Evolutionary conservation across 2,113 vertebrate genomes (phyloP), one percentile per base, ranked within the genome.

Genomic region (Ellobius talpinus): DNA sequence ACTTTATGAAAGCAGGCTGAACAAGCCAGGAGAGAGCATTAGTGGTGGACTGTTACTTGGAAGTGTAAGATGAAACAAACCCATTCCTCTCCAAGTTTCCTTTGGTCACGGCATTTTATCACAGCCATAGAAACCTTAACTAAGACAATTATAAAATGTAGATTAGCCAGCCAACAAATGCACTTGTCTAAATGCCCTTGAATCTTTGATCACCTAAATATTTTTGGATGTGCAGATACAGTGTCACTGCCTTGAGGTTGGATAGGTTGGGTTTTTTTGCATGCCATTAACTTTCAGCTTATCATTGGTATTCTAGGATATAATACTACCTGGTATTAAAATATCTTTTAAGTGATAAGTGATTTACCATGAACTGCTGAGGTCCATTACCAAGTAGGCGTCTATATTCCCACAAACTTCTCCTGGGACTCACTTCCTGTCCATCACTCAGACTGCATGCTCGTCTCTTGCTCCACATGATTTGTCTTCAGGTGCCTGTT

Each of bases 81-180:
- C 16, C 14, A 31, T 63, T 42, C n/a, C 7, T 31, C 26, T 16
- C 58, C 39, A 85, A 45, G n/a, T 85, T 84, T 5, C 14, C 58
- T 85, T 85, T 45, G 14, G 14, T 31, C 39, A 19, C 63, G 14
- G 29, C 81, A 85, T 45, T 65, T 85, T 85, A 31, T 45, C 16
- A 45, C 26, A 39, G 13, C 52, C 42, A 42, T 19, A 42, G 58
- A 29, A 63, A 85, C 58, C 24, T 31, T 63, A 17, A 63, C 23
- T 84, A 63, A 85, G 58, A 65, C 26, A 19, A 45, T 65, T 65
- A 65, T 39, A 92, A 91, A 61, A 91, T 11, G 63, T 31, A 79
- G 52, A n/a, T 17, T 76, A 95, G 29, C 65, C 58, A 91, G 4
- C 2, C 96, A 65, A 24, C 92, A 97, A 84, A 1, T 82, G 95